Evolutionary conservation across 2,797 vertebrate species (phyloP), one percentile per base, ranked within the genome.

Genomic region (Cryptoblepharus egeriae): DNA sequence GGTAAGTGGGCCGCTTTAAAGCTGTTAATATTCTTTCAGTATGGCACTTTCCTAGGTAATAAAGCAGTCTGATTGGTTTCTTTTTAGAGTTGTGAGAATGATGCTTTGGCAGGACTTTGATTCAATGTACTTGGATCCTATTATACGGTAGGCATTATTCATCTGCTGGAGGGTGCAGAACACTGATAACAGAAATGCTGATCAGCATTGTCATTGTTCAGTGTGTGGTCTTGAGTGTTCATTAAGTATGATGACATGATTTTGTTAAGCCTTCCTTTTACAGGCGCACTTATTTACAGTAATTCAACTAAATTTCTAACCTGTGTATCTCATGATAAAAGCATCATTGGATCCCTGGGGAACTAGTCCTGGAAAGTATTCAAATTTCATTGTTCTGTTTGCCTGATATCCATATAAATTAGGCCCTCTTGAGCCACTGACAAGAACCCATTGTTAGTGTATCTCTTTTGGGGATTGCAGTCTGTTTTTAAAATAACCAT

Each of bases 161-260:
- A 86, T 4, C 81, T 93, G 88, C 77, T 92, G 91, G 91, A 91
- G 91, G 94, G 96, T 98, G 96, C 91, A 92, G 67, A 67, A 82
- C 42, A 86, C 96, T 96, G 96, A 97, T 98, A 97, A 97, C 95
- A 89, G 90, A 92, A 90, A 89, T 86, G 86, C 81, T 92, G 83
- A 92, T 91, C 69, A 76, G 83, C 88, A 2, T 83, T 92, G 88
- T 94, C 93, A 88, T 91, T 95, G 92, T 91, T 94, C 90, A 90
- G 80, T 90, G 89, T 93, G 92, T 80, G 81, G 24, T 94, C 92
- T 91, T 82, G 42, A 91, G 92, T 94, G 93, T 92, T 95, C 95
- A 96, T 98, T 97, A 94, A 96, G 97, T 97, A 96, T 92, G 84
- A 76, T 93, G 94, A 92, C 76, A 60, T 88, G 91, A 90, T 91